Percentiles rank a stretch among this genome's conserved stretches.
These are phyloP conservation scores for Trichogramma evanescens DNA, from an alignment of 2,888 invertebrate genomes.

Conservation along the genomic window DNA sequence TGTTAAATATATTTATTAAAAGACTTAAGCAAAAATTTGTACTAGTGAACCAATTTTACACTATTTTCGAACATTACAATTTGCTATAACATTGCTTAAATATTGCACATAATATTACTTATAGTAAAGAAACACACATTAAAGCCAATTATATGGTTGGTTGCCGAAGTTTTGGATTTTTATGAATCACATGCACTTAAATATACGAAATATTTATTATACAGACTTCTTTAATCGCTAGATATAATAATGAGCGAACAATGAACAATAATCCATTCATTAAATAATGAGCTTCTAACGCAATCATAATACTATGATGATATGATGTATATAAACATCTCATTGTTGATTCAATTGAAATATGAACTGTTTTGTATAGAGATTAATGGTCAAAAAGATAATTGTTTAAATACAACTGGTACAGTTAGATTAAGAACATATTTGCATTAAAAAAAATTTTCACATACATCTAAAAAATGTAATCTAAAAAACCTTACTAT, in stretches of 20 bases:
- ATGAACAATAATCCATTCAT: constrained; percentile 9
- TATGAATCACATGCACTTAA: constrained; percentile 10
- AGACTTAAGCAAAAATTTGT: constrained; percentile 7
- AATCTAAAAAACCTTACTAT: constrained; percentile 8
- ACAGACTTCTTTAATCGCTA: constrained; percentile 7
- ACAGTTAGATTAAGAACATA: not conserved
- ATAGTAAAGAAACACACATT: not conserved
- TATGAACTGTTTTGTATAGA: too few species aligned
- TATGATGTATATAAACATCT: too few species aligned
- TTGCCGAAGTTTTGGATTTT: not conserved
- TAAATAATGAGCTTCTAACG: constrained; percentile 1
- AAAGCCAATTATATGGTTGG: not conserved
- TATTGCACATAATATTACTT: constrained; percentile 1
- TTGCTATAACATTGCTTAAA: constrained; percentile 9
- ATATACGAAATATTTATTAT: constrained; percentile 10
- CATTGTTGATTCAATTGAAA: too few species aligned
- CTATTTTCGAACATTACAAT: constrained; percentile 8
- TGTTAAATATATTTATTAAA: constrained; percentile 16
- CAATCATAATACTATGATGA: not conserved
- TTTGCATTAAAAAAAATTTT: too few species aligned
- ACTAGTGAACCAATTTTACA: constrained; percentile 4
- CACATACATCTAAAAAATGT: constrained; percentile 1
- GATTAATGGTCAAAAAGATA: not conserved
- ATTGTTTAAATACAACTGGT: not conserved
- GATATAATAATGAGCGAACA: constrained; percentile 5